Conservation (phyloP, 2,888 invertebrate species). For the Gastracanthus pulcherrimus region DNA sequence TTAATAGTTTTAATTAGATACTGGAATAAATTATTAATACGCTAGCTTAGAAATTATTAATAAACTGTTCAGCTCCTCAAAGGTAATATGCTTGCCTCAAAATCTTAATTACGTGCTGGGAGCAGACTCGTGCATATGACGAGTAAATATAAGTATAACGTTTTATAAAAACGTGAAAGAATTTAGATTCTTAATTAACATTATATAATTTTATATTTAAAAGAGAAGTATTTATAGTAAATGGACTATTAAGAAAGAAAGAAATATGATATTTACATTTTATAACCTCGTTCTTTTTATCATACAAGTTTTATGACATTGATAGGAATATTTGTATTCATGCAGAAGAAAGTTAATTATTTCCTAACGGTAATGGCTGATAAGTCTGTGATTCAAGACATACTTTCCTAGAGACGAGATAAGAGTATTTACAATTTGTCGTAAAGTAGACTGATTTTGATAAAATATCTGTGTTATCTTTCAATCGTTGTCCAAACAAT, state of each 20-base stretch:
- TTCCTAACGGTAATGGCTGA: neutral
- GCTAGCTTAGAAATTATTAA: neutral
- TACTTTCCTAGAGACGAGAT: neutral
- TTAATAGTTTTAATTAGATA: neutral
- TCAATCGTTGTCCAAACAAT: neutral
- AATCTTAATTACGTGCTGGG: slow-evolving; percentile 3
- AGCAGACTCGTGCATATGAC: neutral
- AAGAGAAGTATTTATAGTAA: no score
- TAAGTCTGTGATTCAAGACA: no score
- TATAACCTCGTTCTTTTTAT: no score
- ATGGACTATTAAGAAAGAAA: no score
- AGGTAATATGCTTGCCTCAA: neutral
- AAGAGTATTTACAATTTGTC: neutral
- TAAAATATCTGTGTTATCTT: neutral
- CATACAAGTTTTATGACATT: neutral
- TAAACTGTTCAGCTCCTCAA: neutral
- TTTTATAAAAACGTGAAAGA: neutral
- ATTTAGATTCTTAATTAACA: neutral
- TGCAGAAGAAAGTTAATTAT: neutral
- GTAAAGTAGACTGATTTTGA: neutral
- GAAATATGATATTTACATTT: no score
- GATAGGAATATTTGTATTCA: neutral
- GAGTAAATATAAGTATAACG: neutral
- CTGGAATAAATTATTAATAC: neutral
- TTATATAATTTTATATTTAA: no score